phyloP scores from a whole-genome alignment of 2,113 vertebrate genomes.

The Irena cyanogastra region DNA sequence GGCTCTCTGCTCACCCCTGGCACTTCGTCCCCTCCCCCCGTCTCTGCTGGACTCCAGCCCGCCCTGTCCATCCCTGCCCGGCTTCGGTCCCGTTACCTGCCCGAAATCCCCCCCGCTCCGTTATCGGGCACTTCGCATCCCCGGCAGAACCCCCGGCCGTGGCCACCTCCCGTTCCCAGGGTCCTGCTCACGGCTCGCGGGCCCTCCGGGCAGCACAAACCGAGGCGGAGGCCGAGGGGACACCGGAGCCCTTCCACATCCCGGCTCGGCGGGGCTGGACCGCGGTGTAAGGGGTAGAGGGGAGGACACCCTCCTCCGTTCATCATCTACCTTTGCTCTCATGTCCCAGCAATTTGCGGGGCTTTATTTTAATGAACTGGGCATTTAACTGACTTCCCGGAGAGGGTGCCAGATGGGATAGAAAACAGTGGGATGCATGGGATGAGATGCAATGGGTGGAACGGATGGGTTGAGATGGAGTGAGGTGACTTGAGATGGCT shows the following conservation, averaged over 20 bases:
- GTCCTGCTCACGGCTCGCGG: background rate
- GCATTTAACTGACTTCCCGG: background rate
- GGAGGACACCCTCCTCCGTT: accelerated
- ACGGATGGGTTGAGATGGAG: background rate
- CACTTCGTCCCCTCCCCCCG: background rate
- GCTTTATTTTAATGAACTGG: background rate
- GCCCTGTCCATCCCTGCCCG: background rate
- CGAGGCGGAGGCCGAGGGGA: background rate
- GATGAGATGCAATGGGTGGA: background rate
- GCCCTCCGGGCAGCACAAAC: too few species aligned
- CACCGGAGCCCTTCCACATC: background rate
- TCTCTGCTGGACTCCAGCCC: background rate
- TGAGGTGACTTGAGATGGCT: too few species aligned
- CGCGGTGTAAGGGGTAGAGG: background rate
- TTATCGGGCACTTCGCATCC: too few species aligned
- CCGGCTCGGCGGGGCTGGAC: too few species aligned
- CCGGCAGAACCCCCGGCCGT: too few species aligned
- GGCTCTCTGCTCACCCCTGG: background rate
- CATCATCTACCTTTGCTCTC: background rate
- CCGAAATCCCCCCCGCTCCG: background rate
- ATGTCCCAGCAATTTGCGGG: background rate
- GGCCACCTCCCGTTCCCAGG: too few species aligned
- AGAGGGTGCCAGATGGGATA: background rate
- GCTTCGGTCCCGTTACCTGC: background rate
- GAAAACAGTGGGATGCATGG: background rate